Conservation (phyloP, 2,113 vertebrate genomes). For the Hippopotamus amphibius region DNA sequence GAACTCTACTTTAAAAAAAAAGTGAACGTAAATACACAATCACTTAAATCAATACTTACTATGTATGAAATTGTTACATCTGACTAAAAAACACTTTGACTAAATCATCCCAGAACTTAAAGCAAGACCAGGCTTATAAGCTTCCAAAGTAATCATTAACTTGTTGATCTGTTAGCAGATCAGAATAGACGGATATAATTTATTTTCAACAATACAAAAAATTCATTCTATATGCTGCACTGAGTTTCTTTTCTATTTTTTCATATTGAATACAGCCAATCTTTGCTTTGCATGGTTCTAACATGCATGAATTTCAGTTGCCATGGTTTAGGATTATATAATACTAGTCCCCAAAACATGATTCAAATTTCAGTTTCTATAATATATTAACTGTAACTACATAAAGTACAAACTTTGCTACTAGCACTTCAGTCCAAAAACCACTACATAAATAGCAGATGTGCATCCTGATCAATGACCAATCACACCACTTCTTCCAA, state of each 20-base stretch:
- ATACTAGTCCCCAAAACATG: neutral
- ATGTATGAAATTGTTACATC: neutral
- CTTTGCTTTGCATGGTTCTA: neutral
- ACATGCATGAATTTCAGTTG: conserved; percentile 1
- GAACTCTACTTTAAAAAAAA: too few species aligned
- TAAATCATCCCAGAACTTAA: conserved; percentile 8
- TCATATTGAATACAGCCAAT: neutral
- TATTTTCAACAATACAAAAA: neutral
- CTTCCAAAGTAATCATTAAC: neutral
- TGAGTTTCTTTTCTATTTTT: neutral
- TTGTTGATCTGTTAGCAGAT: neutral
- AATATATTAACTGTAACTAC: neutral
- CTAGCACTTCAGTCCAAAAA: neutral
- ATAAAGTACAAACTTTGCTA: neutral
- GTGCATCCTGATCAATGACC: neutral
- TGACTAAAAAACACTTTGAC: neutral
- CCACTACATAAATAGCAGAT: neutral
- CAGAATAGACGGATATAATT: neutral
- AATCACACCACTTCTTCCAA: neutral
- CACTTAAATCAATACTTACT: neutral
- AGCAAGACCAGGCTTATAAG: neutral
- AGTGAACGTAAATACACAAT: neutral
- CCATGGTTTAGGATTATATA: neutral
- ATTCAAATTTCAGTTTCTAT: neutral
- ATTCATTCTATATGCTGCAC: neutral